Conservation (phyloP, 53 echinoderm and acorn worm species). For the Holothuria leucospilota region DNA sequence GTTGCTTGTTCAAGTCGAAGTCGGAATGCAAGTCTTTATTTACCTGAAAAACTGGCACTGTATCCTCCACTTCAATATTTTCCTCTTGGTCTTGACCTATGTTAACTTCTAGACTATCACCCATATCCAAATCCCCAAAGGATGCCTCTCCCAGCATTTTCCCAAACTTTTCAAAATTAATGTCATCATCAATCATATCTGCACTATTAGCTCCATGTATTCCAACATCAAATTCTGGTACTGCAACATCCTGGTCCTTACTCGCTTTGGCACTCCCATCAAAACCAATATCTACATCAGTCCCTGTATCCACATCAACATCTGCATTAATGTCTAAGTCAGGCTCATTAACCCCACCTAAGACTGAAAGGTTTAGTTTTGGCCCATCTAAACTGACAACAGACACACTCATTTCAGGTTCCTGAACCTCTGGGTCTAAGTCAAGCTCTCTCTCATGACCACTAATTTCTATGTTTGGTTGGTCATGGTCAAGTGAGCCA, state of each 20-base stretch:
- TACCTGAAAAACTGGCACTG: neutral
- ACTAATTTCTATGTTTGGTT: neutral
- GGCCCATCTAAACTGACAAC: neutral
- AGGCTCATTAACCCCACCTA: neutral
- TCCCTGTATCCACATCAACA: neutral
- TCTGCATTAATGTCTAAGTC: neutral
- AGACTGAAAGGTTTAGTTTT: neutral
- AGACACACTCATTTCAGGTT: slow-evolving; percentile 2
- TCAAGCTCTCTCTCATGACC: neutral
- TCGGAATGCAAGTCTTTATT: neutral
- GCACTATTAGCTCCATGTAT: neutral
- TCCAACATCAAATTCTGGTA: neutral
- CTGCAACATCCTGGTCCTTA: neutral
- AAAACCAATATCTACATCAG: neutral
- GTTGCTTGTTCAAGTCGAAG: neutral
- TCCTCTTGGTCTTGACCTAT: neutral
- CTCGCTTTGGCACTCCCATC: neutral
- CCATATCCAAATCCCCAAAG: neutral
- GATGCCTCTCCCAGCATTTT: slow-evolving; percentile 15
- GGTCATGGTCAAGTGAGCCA: neutral
- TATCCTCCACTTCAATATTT: neutral
- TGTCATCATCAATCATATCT: neutral
- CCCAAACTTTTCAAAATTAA: slow-evolving; percentile 44
- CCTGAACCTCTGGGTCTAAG: neutral
- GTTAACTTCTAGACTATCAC: neutral